Evolutionary conservation across 1,140 invertebrate species (phyloP).

Genomic region (Rhagoletis zephyria): DNA sequence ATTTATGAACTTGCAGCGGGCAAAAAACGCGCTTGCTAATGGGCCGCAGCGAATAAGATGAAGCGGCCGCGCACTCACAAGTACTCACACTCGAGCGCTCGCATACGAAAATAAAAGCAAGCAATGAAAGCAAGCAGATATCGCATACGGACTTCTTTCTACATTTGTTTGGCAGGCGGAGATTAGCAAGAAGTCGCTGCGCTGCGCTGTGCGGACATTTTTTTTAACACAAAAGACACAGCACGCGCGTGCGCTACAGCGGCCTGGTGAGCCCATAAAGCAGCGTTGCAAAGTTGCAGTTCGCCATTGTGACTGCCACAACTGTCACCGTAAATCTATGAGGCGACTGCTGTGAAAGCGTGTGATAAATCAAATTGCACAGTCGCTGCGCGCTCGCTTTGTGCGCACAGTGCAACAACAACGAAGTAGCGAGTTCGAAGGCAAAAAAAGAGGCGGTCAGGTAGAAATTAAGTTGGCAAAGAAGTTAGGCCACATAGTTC

Average conservation of each 20-base stretch:
- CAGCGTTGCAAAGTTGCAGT: slow-evolving; percentile 25
- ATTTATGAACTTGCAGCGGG: slow-evolving; percentile 56
- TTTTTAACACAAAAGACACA: slow-evolving; percentile 22
- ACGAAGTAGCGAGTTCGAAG: neutral
- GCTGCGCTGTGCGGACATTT: neutral
- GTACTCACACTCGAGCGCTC: neutral
- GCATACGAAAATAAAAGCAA: neutral
- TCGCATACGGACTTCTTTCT: neutral
- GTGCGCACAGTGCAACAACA: too few species aligned
- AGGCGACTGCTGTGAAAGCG: slow-evolving; percentile 54
- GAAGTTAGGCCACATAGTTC: slow-evolving; percentile 30
- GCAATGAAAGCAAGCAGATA: neutral
- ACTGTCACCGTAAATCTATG: slow-evolving; percentile 56
- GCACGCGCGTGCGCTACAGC: slow-evolving; percentile 1
- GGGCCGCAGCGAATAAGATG: slow-evolving; percentile 9
- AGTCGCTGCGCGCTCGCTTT: neutral
- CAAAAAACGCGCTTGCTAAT: slow-evolving; percentile 3
- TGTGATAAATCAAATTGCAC: slow-evolving; percentile 54
- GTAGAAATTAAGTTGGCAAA: slow-evolving; percentile 31
- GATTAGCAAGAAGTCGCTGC: neutral
- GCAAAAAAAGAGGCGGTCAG: neutral
- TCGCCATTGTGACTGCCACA: slow-evolving; percentile 52
- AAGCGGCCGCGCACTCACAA: neutral
- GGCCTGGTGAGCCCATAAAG: slow-evolving; percentile 42
- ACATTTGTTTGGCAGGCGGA: neutral